A percentile compares a stretch with the other conserved stretches of the same genome.
Conservation (phyloP, 2,888 invertebrate species). For the Hesperia comma region DNA sequence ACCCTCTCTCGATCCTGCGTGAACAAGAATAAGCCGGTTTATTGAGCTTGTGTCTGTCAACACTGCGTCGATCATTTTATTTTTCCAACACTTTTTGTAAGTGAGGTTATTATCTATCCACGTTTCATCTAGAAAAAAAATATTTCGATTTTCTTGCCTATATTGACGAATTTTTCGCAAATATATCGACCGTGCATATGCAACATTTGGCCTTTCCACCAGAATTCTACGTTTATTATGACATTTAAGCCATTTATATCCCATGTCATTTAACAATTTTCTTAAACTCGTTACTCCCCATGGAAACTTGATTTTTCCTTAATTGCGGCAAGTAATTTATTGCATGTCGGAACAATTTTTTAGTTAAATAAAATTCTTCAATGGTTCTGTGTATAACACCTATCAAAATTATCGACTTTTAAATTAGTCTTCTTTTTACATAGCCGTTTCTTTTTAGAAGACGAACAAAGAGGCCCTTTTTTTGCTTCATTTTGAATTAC, state of each 20-base stretch:
- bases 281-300: neutral
- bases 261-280: neutral
- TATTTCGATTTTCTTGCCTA: neutral
- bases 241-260: neutral
- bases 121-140: neutral
- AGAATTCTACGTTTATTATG: neutral
- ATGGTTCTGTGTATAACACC: neutral
- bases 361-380: neutral
- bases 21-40: neutral
- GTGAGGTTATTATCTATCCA: neutral
- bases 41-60: neutral
- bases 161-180: neutral
- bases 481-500: neutral
- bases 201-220: neutral
- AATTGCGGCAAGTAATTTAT: neutral
- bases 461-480: neutral
- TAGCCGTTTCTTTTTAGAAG: neutral
- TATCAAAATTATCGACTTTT: neutral
- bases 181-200: neutral
- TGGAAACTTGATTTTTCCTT: neutral
- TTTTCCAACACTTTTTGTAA: neutral
- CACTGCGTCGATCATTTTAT: neutral
- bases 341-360: neutral
- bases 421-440: neutral
- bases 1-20: neutral